These are phyloP conservation scores for Diploptera punctata DNA, from an alignment of 2,888 invertebrate genomes.

Conservation along the genomic window DNA sequence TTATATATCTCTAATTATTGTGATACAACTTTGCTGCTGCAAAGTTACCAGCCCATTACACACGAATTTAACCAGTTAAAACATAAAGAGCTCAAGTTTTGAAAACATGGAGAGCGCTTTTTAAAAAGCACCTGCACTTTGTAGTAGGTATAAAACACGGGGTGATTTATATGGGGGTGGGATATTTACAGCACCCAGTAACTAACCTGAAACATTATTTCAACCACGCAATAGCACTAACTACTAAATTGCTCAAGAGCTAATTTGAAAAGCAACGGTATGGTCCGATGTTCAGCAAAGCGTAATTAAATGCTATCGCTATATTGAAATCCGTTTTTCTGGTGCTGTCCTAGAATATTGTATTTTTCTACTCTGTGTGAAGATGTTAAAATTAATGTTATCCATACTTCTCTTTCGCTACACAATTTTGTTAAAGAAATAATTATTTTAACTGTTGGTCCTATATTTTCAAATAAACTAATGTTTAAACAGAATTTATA, in stretches of 20 bases:
- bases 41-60: constrained; percentile 14
- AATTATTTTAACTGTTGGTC: too few relatives aligned
- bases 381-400: too few relatives aligned
- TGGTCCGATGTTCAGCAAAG: background rate
- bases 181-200: background rate
- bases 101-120: background rate
- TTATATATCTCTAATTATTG: constrained; percentile 4
- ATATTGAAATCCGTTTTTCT: too few relatives aligned
- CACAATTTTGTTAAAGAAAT: too few relatives aligned
- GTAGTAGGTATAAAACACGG: background rate
- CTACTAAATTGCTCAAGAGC: background rate
- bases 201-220: background rate
- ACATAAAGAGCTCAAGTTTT: constrained; percentile 9
- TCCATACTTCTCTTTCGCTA: too few relatives aligned
- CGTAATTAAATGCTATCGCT: too few relatives aligned
- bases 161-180: background rate
- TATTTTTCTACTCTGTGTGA: too few relatives aligned
- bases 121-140: background rate
- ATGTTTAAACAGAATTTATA: too few relatives aligned
- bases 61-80: constrained; percentile 13
- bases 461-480: too few relatives aligned
- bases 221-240: background rate
- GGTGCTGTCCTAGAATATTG: too few relatives aligned
- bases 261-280: background rate
- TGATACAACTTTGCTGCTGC: background rate